These are phyloP conservation scores for Amblyraja radiata DNA, from an alignment of 2,797 vertebrate species.

Conservation along the genomic window DNA sequence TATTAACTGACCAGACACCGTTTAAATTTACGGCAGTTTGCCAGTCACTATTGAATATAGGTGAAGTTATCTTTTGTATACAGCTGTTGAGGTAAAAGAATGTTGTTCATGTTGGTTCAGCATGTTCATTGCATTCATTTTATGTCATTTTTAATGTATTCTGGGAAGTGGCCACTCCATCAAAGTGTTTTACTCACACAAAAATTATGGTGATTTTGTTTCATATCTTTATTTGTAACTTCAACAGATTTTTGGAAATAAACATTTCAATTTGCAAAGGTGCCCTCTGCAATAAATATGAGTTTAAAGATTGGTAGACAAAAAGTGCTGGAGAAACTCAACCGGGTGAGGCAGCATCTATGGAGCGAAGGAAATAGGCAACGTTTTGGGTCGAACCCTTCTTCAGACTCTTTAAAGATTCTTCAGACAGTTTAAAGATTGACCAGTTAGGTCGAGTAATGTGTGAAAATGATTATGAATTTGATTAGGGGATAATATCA, in stretches of 20 bases:
- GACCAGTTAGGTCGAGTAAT: not conserved
- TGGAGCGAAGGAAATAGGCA: no score
- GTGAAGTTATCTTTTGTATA: conserved; percentile 20
- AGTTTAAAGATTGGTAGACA: not conserved
- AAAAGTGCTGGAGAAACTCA: no score
- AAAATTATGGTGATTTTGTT: conserved; percentile 6
- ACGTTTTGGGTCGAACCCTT: no score
- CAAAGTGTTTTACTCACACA: not conserved
- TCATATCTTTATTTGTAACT: not conserved
- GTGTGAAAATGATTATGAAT: not conserved
- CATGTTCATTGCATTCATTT: not conserved
- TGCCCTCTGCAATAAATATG: not conserved
- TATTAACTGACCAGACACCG: conserved; percentile 21
- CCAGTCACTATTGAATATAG: conserved; percentile 25
- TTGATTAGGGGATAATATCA: not conserved
- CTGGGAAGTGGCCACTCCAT: not conserved
- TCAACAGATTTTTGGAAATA: not conserved
- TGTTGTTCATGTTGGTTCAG: not conserved
- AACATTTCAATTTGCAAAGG: not conserved
- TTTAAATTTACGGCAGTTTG: conserved; percentile 13
- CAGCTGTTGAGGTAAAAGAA: conserved; percentile 8
- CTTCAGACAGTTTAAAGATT: not conserved
- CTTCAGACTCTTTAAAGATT: no score
- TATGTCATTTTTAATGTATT: conserved; percentile 11
- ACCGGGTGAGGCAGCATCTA: no score